phyloP scores from a whole-genome alignment of 2,113 vertebrate species.

The Gobius niger region DNA sequence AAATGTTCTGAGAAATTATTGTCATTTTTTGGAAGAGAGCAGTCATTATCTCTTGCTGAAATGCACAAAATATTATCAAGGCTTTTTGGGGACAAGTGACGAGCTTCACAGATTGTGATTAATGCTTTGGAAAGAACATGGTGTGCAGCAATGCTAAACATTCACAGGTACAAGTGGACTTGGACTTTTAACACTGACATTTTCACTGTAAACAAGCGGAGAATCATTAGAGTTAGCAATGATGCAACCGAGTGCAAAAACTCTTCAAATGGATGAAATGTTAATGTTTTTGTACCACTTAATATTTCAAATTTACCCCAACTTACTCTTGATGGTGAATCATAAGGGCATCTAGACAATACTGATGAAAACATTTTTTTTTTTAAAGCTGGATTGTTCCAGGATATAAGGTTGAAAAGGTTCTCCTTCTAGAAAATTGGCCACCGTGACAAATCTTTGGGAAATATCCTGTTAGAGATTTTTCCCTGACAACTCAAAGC shows the following conservation, averaged over 20 bases:
- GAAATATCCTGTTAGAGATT: too few species aligned
- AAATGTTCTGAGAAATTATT: slow-evolving; percentile 5
- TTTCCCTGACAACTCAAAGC: too few species aligned
- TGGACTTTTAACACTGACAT: not conserved
- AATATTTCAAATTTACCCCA: too few species aligned
- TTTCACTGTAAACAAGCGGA: not conserved
- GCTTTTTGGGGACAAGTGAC: not conserved
- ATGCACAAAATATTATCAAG: not conserved
- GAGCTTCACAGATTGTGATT: not conserved
- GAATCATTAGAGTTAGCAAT: not conserved
- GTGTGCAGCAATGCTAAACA: not conserved
- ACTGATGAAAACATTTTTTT: too few species aligned
- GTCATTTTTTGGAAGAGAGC: not conserved
- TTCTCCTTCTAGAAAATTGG: too few species aligned
- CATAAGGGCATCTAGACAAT: too few species aligned
- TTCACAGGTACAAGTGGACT: not conserved
- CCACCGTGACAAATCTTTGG: too few species aligned
- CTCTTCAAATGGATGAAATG: not conserved
- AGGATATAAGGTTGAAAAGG: too few species aligned
- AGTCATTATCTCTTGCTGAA: not conserved
- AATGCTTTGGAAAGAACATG: not conserved
- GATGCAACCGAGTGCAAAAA: not conserved
- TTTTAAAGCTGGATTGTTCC: too few species aligned
- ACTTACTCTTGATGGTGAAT: too few species aligned
- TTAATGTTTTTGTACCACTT: too few species aligned